Evolutionary conservation across 2,888 invertebrate genomes (phyloP).

Genomic region (Epinotia brunnichana): DNA sequence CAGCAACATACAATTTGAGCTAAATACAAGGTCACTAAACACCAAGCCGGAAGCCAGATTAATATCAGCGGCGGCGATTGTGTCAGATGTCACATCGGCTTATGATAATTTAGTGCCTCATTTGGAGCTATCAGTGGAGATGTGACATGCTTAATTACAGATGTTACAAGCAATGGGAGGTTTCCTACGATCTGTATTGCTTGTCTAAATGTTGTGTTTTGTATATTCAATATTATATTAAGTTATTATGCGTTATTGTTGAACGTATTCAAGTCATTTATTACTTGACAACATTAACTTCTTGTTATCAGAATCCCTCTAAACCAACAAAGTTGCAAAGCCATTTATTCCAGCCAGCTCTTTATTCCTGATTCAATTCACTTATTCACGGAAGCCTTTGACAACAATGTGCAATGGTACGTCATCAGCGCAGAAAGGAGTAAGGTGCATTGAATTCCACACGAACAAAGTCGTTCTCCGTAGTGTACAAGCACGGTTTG

Average conservation of each 20-base stretch:
- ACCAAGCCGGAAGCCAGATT: neutral
- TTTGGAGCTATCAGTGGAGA: neutral
- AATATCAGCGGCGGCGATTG: neutral
- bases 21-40: no score
- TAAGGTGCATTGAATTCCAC: slow-evolving; percentile 8
- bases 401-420: neutral
- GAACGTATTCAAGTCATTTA: no score
- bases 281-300: no score
- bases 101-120: neutral
- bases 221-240: neutral
- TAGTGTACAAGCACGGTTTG: neutral
- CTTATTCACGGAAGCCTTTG: neutral
- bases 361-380: no score
- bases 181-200: neutral
- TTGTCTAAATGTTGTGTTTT: no score
- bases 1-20: no score
- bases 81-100: neutral
- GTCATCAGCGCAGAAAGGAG: neutral
- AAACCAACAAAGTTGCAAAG: no score
- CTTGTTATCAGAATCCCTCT: no score
- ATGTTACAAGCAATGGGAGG: neutral
- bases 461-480: neutral
- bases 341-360: no score
- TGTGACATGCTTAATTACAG: neutral
- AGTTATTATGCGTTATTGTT: neutral